Conservation (phyloP, 2,113 vertebrate species). For the Leucosticte australis region DNA sequence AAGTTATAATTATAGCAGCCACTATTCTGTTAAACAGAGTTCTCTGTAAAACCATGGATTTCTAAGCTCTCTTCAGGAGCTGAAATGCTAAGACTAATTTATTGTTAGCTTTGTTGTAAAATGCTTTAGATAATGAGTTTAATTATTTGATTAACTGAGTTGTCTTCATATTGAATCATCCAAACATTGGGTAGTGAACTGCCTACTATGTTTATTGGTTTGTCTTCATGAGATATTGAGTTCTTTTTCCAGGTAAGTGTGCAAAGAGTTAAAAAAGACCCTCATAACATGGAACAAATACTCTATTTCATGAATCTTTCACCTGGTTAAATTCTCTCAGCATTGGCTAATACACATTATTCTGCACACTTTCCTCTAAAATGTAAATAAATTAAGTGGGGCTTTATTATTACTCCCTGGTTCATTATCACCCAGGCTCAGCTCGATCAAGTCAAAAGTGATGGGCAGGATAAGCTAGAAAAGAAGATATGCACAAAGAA, state of each 20-base stretch:
- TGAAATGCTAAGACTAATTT: neutral
- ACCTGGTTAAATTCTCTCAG: neutral
- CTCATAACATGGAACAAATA: neutral
- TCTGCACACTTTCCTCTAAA: neutral
- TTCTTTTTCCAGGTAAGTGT: neutral
- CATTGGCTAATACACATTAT: neutral
- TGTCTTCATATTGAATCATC: neutral
- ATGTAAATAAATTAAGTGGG: neutral
- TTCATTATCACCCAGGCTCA: neutral
- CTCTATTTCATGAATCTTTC: neutral
- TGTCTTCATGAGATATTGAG: neutral
- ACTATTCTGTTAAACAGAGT: neutral
- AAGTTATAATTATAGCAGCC: neutral
- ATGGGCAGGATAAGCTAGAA: neutral
- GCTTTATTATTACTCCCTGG: neutral
- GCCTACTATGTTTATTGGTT: neutral
- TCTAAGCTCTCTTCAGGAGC: neutral
- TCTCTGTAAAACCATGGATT: neutral
- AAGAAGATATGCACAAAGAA: neutral
- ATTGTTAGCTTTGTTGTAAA: neutral
- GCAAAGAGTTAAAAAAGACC: neutral
- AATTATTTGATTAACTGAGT: neutral
- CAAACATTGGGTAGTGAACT: neutral
- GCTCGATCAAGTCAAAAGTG: neutral
- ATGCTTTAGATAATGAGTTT: neutral